Percentiles rank a stretch among this genome's conserved stretches.
Conservation (phyloP, 2,888 invertebrate species). For the Balanococcus diminutus region DNA sequence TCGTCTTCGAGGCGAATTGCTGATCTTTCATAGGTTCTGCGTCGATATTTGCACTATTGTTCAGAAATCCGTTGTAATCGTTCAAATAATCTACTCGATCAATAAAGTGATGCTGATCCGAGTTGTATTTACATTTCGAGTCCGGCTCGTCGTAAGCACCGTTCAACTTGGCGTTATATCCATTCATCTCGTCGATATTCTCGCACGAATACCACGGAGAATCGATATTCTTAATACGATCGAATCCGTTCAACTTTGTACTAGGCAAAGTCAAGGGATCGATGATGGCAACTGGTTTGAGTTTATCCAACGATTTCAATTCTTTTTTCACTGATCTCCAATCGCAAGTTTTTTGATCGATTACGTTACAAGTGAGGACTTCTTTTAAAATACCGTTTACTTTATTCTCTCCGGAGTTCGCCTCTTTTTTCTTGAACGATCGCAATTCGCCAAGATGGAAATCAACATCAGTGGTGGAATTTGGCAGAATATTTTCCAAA, state of each 20-base stretch:
- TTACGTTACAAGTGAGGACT: slow-evolving; percentile 44
- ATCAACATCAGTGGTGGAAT: neutral
- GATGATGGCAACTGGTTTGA: slow-evolving; percentile 53
- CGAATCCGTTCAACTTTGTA: slow-evolving; percentile 56
- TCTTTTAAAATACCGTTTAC: slow-evolving; percentile 41
- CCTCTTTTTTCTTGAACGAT: slow-evolving; percentile 45
- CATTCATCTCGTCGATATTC: neutral
- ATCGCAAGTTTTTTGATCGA: slow-evolving; percentile 50
- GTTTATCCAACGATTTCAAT: slow-evolving; percentile 46
- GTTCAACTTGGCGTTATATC: neutral
- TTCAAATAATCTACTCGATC: neutral
- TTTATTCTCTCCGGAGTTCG: slow-evolving; percentile 1
- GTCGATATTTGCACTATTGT: neutral
- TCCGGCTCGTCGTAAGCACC: neutral
- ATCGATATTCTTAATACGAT: slow-evolving; percentile 58
- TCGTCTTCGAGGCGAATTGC: neutral
- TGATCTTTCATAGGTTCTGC: neutral
- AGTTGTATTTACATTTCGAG: neutral
- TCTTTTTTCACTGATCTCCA: slow-evolving; percentile 48
- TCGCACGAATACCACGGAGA: slow-evolving; percentile 6
- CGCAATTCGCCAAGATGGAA: neutral
- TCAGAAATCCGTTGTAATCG: slow-evolving; percentile 23
- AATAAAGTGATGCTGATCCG: neutral
- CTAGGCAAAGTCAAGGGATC: slow-evolving; percentile 56
- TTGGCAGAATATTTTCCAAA: neutral